Conservation (phyloP, 2,113 vertebrate genomes). For the Notiomystis cincta region DNA sequence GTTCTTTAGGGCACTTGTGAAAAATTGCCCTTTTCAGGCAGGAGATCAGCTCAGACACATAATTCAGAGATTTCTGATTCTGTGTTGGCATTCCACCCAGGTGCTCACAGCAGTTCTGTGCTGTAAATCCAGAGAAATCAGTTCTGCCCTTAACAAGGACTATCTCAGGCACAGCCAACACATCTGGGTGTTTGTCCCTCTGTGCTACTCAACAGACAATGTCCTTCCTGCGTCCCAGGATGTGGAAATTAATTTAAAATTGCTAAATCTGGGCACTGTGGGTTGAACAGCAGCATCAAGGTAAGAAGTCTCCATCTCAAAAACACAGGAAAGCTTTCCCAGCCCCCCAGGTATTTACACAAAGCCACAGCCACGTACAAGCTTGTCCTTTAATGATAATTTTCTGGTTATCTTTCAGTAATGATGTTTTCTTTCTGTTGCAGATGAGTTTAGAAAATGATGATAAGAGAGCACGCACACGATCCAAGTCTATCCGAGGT, state of each 20-base stretch:
- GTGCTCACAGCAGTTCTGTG: background rate
- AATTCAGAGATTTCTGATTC: background rate
- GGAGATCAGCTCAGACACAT: background rate
- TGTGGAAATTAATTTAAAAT: background rate
- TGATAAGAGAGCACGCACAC: constrained; percentile 87
- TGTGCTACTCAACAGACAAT: rapidly evolving
- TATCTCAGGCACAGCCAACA: background rate
- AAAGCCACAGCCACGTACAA: rapidly evolving
- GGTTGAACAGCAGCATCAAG: background rate
- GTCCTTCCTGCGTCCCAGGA: background rate
- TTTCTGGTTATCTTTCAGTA: background rate
- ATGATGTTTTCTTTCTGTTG: constrained; percentile 8
- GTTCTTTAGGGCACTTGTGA: background rate
- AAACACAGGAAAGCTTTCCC: rapidly evolving
- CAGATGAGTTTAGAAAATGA: constrained; percentile 95
- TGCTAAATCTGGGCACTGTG: background rate
- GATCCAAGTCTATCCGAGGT: constrained; percentile 94
- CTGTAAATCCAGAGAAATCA: background rate
- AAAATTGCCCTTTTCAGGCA: background rate
- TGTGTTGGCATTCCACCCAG: background rate
- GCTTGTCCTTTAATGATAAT: background rate
- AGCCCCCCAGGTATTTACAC: background rate
- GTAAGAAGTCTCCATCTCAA: background rate
- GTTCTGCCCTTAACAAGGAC: background rate
- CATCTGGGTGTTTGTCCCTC: background rate